These are phyloP conservation scores for Antennarius striatus DNA, from an alignment of 2,113 vertebrate genomes.

Conservation along the genomic window DNA sequence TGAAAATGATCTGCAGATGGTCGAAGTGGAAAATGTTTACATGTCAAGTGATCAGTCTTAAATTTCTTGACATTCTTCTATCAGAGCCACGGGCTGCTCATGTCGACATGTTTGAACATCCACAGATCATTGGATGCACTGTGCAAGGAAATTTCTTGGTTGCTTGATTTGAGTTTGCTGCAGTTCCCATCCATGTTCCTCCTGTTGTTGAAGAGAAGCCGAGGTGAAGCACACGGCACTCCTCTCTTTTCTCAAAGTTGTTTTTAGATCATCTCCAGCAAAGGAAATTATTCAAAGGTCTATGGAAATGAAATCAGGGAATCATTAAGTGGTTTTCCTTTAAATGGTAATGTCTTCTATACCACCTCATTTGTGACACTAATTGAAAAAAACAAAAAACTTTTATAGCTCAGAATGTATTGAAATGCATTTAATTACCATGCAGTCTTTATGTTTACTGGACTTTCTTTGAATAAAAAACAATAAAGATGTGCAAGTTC, in stretches of 20 bases:
- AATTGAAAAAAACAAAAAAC: constrained; percentile 70
- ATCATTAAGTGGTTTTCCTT: constrained; percentile 79
- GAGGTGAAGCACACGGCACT: constrained; percentile 14
- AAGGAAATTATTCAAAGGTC: constrained; percentile 66
- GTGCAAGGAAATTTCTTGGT: constrained; percentile 39
- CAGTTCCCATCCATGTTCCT: constrained; percentile 42
- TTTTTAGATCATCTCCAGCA: constrained; percentile 34
- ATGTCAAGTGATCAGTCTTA: neutral
- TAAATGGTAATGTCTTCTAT: constrained; percentile 77
- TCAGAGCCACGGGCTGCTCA: constrained; percentile 24
- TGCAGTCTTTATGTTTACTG: constrained; percentile 84
- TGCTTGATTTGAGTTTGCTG: constrained; percentile 42
- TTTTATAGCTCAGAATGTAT: constrained; percentile 87
- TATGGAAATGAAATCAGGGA: constrained; percentile 82
- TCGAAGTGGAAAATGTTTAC: constrained; percentile 8
- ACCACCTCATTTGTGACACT: constrained; percentile 78
- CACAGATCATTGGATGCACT: constrained; percentile 58
- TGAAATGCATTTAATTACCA: constrained; percentile 81
- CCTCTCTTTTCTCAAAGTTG: constrained; percentile 26
- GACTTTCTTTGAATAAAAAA: constrained; percentile 82
- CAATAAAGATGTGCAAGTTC: constrained; percentile 78
- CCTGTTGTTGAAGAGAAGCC: constrained; percentile 12
- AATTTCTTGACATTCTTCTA: no score
- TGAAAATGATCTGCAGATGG: constrained; percentile 60
- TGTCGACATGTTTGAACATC: constrained; percentile 30